Base-by-base conservation (phyloP, 2,113 vertebrate genomes). In the Sylvietta virens region DNA sequence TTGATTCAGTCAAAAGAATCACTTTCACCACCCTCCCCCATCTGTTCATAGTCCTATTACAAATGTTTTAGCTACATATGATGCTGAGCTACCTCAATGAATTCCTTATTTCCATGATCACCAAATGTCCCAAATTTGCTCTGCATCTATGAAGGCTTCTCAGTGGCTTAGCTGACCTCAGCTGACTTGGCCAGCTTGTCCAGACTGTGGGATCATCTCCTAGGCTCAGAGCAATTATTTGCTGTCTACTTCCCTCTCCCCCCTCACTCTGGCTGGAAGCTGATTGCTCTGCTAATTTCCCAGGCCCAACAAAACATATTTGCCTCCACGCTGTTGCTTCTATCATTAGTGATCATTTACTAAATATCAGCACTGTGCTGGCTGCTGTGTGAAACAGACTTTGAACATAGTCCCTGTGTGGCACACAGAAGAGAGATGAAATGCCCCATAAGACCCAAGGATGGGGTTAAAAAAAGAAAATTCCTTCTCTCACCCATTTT, bases 231-330 rank as follows among this genome's bases (percentile, higher is more conserved):
- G 40, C 0, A 15, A 79, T 78, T 84, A 73, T 93, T 96, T 88
- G 31, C 56, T 78, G 56, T 56, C 76, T 86, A 13, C 27, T 95
- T 92, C 76, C 56, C 71, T 92, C 48, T 96, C 39, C 57, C 82
- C 42, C 62, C 62, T 91, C 79, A 47, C 60, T 48, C 31, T 2
- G 5, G 44, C 93, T 93, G 76, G 76, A 82, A 30, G 76, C 45
- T 81, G 90, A 93, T 91, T 94, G 79, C 74, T 93, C 72, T 71
- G 58, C 40, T 94, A 58, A 92, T 90, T 93, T 95, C 42, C 27
- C 39, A 96, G 70, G 47, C 71, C 79, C 66, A 84, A 71, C 50
- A 90, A 94, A 94, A 73, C 47, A 48, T 50, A 90, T 81, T 88
- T 91, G 67, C 76, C 47, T 90, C 76, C 33, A 86, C 1, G 4